Evolutionary conservation across 92 coral and sea anemone species (phyloP).

Genomic region (Heliopora coerulea): DNA sequence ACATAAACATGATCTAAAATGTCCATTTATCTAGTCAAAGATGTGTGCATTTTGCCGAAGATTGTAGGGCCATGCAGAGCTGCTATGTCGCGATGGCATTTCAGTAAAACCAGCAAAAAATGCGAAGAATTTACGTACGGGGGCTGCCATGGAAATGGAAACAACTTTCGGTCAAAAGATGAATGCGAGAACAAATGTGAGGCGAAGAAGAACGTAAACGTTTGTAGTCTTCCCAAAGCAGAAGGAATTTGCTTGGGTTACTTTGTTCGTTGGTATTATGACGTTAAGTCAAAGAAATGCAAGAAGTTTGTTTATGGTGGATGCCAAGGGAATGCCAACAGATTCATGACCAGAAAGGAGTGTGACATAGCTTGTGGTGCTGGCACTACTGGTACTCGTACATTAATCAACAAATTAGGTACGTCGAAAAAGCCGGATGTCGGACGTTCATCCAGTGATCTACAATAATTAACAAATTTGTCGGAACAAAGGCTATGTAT

Average conservation of each 20-base stretch:
- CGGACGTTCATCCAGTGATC: no score
- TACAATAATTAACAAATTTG: no score
- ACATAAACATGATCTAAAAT: neutral
- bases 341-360: conserved; percentile 52
- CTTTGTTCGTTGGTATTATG: conserved; percentile 68
- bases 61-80: conserved; percentile 64
- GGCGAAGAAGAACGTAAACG: neutral
- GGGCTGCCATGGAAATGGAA: conserved; percentile 86
- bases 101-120: conserved; percentile 46
- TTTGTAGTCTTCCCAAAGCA: conserved; percentile 18
- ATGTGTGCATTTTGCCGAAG: conserved; percentile 47
- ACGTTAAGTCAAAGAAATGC: conserved; percentile 49
- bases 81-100: conserved; percentile 73
- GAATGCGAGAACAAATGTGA: conserved; percentile 50
- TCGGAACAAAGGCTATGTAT: no score
- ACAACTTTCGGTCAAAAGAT: conserved; percentile 64
- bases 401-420: no score
- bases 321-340: conserved; percentile 73
- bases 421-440: no score
- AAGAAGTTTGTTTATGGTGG: conserved; percentile 71
- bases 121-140: conserved; percentile 81
- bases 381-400: no score
- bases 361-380: conserved; percentile 47
- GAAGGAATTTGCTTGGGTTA: conserved; percentile 52
- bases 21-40: conserved; percentile 13